Percentiles rank a stretch among this genome's conserved stretches.
Conservation (phyloP, 2,113 vertebrate species). For the Neolamprologus kungweensis region DNA sequence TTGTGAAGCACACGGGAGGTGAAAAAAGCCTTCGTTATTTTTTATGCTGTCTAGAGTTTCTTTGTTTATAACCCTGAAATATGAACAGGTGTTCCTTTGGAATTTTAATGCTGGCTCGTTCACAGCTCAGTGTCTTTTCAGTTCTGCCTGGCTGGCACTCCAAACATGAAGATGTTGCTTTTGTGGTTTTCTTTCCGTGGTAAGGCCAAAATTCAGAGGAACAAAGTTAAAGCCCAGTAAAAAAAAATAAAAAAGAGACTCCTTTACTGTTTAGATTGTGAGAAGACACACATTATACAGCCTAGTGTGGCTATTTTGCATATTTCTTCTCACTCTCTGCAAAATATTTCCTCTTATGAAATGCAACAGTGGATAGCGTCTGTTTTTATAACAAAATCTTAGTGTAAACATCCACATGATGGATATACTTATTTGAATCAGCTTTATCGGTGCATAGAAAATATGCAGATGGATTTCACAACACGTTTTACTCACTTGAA, state of each 20-base stretch:
- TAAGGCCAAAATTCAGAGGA: background rate
- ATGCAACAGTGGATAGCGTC: background rate
- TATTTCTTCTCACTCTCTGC: background rate
- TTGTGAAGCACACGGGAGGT: background rate
- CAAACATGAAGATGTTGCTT: background rate
- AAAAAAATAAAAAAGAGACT: background rate
- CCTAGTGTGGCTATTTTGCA: background rate
- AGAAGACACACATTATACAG: background rate
- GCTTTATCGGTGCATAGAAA: background rate
- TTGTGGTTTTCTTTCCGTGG: background rate
- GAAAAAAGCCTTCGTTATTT: background rate
- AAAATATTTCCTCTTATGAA: background rate
- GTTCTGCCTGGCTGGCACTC: background rate
- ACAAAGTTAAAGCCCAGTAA: background rate
- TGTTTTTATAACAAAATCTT: background rate
- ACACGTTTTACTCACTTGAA: constrained; percentile 79
- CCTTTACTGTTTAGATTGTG: background rate
- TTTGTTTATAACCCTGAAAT: constrained; percentile 16
- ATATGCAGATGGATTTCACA: background rate
- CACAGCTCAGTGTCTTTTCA: constrained; percentile 1
- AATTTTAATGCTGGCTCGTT: constrained; percentile 14
- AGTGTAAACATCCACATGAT: background rate
- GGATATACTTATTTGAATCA: background rate
- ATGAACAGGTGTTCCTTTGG: constrained; percentile 25
- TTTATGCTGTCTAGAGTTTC: constrained; percentile 4